Conservation (phyloP, 2,797 vertebrate genomes). For the Pseudochirops corinnae region DNA sequence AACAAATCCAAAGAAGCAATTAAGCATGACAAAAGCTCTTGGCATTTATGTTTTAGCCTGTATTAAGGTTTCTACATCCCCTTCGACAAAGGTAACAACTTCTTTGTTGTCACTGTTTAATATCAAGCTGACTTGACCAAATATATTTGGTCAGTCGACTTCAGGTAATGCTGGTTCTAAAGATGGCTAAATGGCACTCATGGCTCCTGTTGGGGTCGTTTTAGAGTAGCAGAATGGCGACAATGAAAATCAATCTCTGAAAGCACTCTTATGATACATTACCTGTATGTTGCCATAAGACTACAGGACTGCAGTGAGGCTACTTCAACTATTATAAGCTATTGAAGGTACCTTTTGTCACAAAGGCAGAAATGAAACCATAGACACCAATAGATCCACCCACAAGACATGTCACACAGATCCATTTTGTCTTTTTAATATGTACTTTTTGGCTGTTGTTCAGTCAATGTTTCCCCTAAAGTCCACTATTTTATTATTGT, state of each 20-base stretch:
- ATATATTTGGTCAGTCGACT: background rate
- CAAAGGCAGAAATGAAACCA: background rate
- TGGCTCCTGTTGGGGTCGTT: background rate
- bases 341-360: background rate
- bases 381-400: background rate
- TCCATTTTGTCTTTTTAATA: background rate
- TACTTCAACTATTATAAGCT: background rate
- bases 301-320: background rate
- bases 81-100: background rate
- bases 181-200: background rate
- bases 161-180: background rate
- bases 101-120: background rate
- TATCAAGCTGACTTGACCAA: background rate
- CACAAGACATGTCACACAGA: background rate
- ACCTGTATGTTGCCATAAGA: background rate
- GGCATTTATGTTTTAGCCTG: background rate
- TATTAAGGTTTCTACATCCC: background rate
- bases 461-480: background rate
- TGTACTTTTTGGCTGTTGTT: background rate
- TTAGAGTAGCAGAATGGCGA: background rate
- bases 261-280: background rate
- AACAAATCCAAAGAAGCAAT: background rate
- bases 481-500: background rate
- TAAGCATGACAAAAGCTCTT: background rate
- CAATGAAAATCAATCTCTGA: background rate